Base-by-base conservation (phyloP, 2,113 vertebrate species). In the Hoplias malabaricus region DNA sequence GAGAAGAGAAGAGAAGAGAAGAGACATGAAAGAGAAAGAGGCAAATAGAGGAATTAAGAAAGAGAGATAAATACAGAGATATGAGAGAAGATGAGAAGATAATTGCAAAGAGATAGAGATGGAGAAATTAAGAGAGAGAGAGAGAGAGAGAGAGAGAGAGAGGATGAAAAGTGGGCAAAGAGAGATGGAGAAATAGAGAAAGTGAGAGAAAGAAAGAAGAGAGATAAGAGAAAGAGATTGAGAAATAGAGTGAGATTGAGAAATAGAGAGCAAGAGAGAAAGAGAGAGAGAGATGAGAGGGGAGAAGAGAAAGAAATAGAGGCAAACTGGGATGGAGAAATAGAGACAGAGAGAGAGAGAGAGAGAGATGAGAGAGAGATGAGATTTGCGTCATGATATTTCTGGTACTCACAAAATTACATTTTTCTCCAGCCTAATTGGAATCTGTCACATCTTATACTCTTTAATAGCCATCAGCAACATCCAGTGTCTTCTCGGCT, bases 381-480 rank as follows among this genome's bases (percentile, higher is more conserved):
- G 75, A 88, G 89, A 90, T 90, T 90, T 88, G 85, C 86, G 89
- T 86, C 84, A 84, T 80, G 79, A 76, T 78, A 89, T 86, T 89
- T 90, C 85, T 87, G 88, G 87, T 90, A 89, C 89, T 87, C 87
- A 84, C 86, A 89, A 74, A 82, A 27, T 91, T 90, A 88, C 81
- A 82, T 88, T 89, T 88, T 87, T 88, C 86, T 86, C 86, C 69
- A 85, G 89, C 82, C 87, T 90, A 90, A 91, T 88, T 89, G 88
- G 89, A 90, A 90, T 88, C 86, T 89, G 90, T 92, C 91, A 91
- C 81, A 75, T 73, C 61, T 67, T 84, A 88, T 89, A 86, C 84
- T 78, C 79, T 61, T 31, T 83, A 85, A 90, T 84, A 86, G 87
- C 86, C 88, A 86, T 90, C 89, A 88, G 69, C 12, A 71, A 80